Evolutionary conservation across 1,140 invertebrate species (phyloP), one percentile per base, ranked within the genome.

Genomic region (Centruroides sculpturatus): DNA sequence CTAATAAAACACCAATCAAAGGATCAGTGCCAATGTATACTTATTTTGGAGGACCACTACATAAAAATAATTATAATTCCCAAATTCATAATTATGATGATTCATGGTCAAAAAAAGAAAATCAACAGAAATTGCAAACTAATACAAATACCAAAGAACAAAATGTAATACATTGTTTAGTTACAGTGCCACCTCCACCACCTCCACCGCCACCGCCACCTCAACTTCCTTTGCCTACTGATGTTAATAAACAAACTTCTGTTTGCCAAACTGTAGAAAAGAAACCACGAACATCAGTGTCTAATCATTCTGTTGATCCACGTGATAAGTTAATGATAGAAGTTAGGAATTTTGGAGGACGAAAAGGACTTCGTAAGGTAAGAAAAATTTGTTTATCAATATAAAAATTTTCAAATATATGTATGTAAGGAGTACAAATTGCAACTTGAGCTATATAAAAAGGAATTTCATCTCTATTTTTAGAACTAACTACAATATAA

Each of bases 251-350:
- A 47, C 8, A 13, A 23, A 41, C 41, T 41, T 41, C 41, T 41
- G 12, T 13, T 7, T 36, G 11, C n/a, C 41, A 49, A 10, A 34
- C 35, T 35, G 8, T 41, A 6, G n/a, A 56, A 36, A 58, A 34
- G 35, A 57, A 55, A 51, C 12, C 50, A 34, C n/a, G 50, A 13
- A 12, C n/a, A 9, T 51, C 56, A 12, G 12, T 59, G 13, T 8
- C 41, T 41, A 41, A 41, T 41, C 51, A 3, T 34, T 23, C 51
- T 36, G 48, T 57, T 7, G 64, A 62, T 53, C 53, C 64, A 11
- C 5, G 64, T 34, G 64, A 65, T 34, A 49, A 61, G 47, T 36
- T 65, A 11, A 65, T 65, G 64, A 50, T 53, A n/a, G 60, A 65
- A 35, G 61, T 65, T 48, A 55, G 64, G 47, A 65, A 61, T 46